These are phyloP conservation scores for Calameuta idolon DNA, from an alignment of 2,888 invertebrate genomes.

Conservation along the genomic window DNA sequence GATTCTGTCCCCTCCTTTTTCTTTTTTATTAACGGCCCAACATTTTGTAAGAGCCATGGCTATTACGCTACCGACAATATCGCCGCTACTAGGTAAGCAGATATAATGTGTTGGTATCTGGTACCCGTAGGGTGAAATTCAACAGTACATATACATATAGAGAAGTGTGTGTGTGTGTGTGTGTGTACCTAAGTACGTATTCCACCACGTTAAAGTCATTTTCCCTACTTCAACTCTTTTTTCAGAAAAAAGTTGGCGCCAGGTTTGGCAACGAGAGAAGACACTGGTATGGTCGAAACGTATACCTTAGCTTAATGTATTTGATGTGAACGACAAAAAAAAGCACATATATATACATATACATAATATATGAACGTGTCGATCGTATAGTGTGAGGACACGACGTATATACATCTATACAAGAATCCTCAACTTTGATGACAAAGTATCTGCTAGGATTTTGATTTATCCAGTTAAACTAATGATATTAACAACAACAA, in stretches of 20 bases:
- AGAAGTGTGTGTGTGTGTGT: neutral
- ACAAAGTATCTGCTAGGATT: neutral
- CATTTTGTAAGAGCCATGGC: neutral
- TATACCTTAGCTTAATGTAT: neutral
- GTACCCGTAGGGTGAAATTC: neutral
- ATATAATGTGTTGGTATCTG: neutral
- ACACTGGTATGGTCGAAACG: neutral
- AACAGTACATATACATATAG: neutral
- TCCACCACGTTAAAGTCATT: neutral
- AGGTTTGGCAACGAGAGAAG: neutral
- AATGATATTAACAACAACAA: too few relatives aligned
- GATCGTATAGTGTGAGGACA: too few relatives aligned
- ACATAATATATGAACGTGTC: too few relatives aligned
- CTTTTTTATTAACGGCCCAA: neutral
- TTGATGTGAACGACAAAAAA: too few relatives aligned
- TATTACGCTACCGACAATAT: neutral
- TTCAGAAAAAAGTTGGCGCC: neutral
- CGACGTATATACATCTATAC: too few relatives aligned
- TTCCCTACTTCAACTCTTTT: neutral
- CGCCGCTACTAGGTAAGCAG: neutral
- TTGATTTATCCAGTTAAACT: neutral
- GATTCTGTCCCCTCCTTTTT: neutral
- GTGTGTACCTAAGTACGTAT: too few relatives aligned
- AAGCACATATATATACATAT: neutral
- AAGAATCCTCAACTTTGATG: neutral